phyloP scores from a whole-genome alignment of 2,113 vertebrate species.

The Prunella fulvescens region DNA sequence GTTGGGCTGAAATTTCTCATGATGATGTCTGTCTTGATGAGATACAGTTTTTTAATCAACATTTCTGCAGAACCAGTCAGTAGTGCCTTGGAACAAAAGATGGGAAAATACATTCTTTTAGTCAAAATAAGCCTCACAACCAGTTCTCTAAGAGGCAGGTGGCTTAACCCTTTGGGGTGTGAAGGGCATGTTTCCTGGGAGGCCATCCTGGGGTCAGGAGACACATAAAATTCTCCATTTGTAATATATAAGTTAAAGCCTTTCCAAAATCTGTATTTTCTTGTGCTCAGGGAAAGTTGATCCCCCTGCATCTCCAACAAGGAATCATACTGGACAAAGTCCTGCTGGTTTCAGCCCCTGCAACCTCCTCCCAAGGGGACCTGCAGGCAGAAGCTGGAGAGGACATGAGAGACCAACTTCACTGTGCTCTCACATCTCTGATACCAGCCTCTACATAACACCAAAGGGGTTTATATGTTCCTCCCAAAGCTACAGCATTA shows the following conservation, averaged over 20 bases:
- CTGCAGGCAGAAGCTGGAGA: neutral
- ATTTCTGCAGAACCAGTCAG: neutral
- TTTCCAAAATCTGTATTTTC: neutral
- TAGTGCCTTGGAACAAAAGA: constrained; percentile 20
- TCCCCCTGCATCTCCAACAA: neutral
- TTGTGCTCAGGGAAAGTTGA: neutral
- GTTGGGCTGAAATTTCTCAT: constrained; percentile 47
- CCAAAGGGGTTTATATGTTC: neutral
- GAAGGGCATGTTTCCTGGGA: neutral
- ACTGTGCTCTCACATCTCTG: neutral
- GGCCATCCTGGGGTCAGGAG: neutral
- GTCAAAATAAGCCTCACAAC: neutral
- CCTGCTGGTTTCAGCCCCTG: neutral
- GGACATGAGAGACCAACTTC: neutral
- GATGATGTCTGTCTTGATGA: constrained; percentile 29
- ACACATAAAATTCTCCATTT: neutral
- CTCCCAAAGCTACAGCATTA: neutral
- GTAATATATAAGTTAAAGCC: neutral
- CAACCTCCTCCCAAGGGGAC: neutral
- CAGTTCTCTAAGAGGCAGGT: neutral
- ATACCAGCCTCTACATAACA: accelerated
- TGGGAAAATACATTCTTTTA: neutral
- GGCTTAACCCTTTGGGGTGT: neutral
- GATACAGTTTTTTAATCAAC: constrained; percentile 32
- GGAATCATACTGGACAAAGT: neutral